Evolutionary conservation across 2,888 invertebrate species (phyloP), one percentile per base, ranked within the genome.

Genomic region (Dioctria linearis): DNA sequence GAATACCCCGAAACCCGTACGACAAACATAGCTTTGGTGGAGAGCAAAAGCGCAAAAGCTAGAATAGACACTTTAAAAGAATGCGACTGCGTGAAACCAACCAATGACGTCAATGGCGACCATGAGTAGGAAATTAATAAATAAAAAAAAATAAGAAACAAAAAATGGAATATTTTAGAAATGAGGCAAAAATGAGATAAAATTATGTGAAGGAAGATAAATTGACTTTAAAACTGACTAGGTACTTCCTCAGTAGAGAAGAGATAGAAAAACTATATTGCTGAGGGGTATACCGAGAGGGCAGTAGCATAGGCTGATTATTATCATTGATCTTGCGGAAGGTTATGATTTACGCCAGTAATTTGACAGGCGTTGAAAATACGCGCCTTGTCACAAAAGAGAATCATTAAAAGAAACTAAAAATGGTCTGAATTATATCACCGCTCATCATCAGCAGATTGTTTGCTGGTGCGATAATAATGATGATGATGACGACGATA

Each of bases 101-200:
- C 25, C 11, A 13, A 46, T 67, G 67, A 67, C 67, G 67, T 67
- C 67, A 67, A 67, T 67, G 46, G 67, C 46, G 67, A 46, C 67
- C 67, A 67, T 67, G 67, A 25, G 67, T 13, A 46, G 67, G 67
- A 67, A 67, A 67, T 67, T 67, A 67, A 25, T 43, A 43, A 67
- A 46, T 46, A 67, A 67, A 67, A 67, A 65, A 25, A 25, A 25
- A 25, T 25, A 25, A 25, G 25, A 25, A 25, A 25, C 25, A 25
- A 25, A 25, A 67, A 67, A 67, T 25, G 67, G 3, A 25, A 46
- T 67, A 46, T 46, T 49, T 67, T 25, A 25, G 46, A 67, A 67
- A 67, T 67, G 46, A 67, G 25, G n/a, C 46, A 9, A 43, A n/a
- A n/a, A 43, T 67, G 13, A 67, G 67, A 67, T 67, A 43, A 43